phyloP scores from a whole-genome alignment of 2,113 vertebrate genomes.

The Eclectus roratus region DNA sequence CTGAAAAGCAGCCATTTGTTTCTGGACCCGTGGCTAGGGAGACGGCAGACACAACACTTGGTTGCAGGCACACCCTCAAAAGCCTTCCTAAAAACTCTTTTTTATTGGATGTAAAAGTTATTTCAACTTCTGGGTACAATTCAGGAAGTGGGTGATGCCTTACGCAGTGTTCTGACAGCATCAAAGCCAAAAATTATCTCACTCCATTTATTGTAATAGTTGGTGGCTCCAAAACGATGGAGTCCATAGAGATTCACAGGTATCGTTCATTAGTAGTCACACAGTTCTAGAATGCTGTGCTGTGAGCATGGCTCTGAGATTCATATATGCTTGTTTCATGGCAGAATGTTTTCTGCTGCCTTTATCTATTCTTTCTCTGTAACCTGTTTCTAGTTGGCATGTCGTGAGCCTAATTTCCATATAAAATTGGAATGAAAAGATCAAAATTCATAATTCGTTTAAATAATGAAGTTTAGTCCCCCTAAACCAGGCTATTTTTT shows the following conservation, averaged over 20 bases:
- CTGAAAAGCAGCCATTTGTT: neutral
- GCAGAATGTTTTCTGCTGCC: neutral
- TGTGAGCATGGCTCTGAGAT: neutral
- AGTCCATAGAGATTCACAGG: neutral
- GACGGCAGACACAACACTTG: slow-evolving; percentile 4
- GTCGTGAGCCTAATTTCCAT: neutral
- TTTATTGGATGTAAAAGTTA: neutral
- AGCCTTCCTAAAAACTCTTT: neutral
- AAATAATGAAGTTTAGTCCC: neutral
- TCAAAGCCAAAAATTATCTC: slow-evolving; percentile 4
- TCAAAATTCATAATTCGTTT: neutral
- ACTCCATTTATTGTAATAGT: neutral
- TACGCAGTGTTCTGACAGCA: neutral
- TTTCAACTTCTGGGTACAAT: slow-evolving; percentile 29
- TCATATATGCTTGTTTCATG: fast-evolving
- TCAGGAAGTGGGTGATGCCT: slow-evolving; percentile 50
- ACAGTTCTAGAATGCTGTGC: neutral
- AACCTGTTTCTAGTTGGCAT: neutral
- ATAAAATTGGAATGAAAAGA: neutral
- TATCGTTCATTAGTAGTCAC: too few species aligned
- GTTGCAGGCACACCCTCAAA: slow-evolving; percentile 37
- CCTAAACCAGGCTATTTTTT: neutral
- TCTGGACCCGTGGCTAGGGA: neutral
- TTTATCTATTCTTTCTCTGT: neutral
- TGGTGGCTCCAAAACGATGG: neutral